Conservation (phyloP, 1,140 invertebrate species). For the Drosophila leontia region DNA sequence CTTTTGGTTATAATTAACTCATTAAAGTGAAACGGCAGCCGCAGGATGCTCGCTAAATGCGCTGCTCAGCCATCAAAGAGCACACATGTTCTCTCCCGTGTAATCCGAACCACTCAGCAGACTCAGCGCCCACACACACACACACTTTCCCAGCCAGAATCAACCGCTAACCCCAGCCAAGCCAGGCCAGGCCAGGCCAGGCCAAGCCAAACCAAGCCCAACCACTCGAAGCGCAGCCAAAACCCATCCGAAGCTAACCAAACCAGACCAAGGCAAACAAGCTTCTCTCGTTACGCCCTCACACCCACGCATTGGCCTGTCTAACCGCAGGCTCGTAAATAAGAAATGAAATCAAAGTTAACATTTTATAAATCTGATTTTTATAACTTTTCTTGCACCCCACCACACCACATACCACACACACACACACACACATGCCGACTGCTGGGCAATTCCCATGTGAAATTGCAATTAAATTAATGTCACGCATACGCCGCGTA, state of each 20-base stretch:
- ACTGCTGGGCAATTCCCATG: conserved; percentile 48
- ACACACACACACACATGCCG: conserved; percentile 18
- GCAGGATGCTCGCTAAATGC: conserved; percentile 74
- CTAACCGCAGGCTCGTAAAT: conserved; percentile 70
- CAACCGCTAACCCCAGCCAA: conserved; percentile 30
- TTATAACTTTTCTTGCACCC: conserved; percentile 71
- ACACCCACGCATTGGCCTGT: conserved; percentile 33
- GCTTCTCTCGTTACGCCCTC: conserved; percentile 36
- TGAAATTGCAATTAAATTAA: conserved; percentile 84
- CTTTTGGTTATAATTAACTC: conserved; percentile 84
- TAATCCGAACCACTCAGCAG: conserved; percentile 40
- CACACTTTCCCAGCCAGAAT: conserved; percentile 9
- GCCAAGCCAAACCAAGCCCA: conserved; percentile 6
- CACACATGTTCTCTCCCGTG: conserved; percentile 64
- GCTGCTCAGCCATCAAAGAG: conserved; percentile 75
- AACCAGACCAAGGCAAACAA: conserved; percentile 33
- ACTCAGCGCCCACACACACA: conserved; percentile 4
- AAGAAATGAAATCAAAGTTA: conserved; percentile 84
- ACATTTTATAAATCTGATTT: conserved; percentile 83
- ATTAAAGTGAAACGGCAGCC: conserved; percentile 81
- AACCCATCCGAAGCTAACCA: conserved; percentile 10
- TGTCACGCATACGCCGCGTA: conserved; percentile 82
- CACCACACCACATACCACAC: conserved; percentile 16
- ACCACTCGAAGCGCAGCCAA: conserved; percentile 20
- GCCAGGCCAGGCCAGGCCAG: conserved; percentile 7